A percentile compares a stretch with the other conserved stretches of the same genome.
Conservation (phyloP, 53 echinoderm and acorn worm genomes). For the Echinarachnius parma region DNA sequence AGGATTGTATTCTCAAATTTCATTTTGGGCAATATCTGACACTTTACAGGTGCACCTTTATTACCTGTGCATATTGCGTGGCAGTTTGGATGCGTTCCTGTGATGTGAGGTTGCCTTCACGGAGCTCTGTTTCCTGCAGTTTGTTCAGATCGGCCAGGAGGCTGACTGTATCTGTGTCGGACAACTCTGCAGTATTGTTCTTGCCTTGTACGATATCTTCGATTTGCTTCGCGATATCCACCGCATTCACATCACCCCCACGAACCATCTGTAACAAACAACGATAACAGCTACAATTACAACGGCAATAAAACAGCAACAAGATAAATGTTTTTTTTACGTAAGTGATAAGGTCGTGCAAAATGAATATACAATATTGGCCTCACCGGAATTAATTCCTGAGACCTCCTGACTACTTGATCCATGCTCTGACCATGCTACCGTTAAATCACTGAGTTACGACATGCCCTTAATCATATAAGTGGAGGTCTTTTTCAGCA, state of each 20-base stretch:
- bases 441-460: too few relatives aligned
- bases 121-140: not conserved
- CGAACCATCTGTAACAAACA: not conserved
- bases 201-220: not conserved
- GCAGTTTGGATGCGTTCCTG: constrained; percentile 3
- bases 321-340: too few relatives aligned
- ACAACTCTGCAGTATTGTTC: not conserved
- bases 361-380: not conserved
- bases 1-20: too few relatives aligned
- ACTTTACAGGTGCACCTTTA: too few relatives aligned
- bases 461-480: too few relatives aligned
- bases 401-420: too few relatives aligned
- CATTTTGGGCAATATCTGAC: too few relatives aligned
- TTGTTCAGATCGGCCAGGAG: not conserved
- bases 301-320: not conserved
- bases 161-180: not conserved
- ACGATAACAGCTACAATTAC: not conserved
- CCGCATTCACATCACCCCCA: not conserved
- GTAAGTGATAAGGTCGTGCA: too few relatives aligned
- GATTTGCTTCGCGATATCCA: not conserved
- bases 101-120: not conserved
- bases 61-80: constrained; percentile 1
- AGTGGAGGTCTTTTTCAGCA: too few relatives aligned
- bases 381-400: too few relatives aligned
- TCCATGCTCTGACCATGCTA: too few relatives aligned